Percentiles rank a stretch among this genome's conserved stretches.
Evolutionary conservation across 2,888 invertebrate species (phyloP).

Genomic region (Oeneis ivallda): DNA sequence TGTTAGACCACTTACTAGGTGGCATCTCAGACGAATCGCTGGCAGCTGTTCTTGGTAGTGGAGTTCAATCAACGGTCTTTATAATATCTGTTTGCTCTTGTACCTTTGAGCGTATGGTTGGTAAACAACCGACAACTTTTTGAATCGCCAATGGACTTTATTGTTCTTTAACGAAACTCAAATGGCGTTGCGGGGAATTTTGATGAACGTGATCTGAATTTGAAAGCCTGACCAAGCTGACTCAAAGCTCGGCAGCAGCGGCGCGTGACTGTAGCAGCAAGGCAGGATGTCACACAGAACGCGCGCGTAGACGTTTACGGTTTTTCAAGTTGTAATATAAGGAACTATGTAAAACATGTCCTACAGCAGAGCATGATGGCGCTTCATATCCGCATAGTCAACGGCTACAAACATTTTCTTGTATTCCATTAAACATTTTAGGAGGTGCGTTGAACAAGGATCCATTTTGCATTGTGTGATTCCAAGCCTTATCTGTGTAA

Average conservation of each 20-base stretch:
- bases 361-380: too few relatives aligned
- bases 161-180: conserved; percentile 8
- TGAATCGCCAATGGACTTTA: neutral
- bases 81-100: neutral
- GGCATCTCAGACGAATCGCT: too few relatives aligned
- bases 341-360: too few relatives aligned
- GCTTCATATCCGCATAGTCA: too few relatives aligned
- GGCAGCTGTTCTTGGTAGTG: too few relatives aligned
- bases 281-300: neutral
- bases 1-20: too few relatives aligned
- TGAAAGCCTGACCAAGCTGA: neutral
- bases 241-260: neutral
- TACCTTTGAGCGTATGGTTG: neutral
- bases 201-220: conserved; percentile 9
- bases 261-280: neutral
- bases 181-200: conserved; percentile 7
- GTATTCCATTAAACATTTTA: too few relatives aligned
- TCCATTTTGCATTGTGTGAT: neutral
- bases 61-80: too few relatives aligned
- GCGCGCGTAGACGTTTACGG: neutral
- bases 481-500: neutral
- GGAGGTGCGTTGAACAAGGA: neutral
- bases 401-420: too few relatives aligned
- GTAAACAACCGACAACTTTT: neutral
- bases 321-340: too few relatives aligned